These are phyloP conservation scores for Drosophila incognita DNA, from an alignment of 2,888 invertebrate species.

Conservation along the genomic window DNA sequence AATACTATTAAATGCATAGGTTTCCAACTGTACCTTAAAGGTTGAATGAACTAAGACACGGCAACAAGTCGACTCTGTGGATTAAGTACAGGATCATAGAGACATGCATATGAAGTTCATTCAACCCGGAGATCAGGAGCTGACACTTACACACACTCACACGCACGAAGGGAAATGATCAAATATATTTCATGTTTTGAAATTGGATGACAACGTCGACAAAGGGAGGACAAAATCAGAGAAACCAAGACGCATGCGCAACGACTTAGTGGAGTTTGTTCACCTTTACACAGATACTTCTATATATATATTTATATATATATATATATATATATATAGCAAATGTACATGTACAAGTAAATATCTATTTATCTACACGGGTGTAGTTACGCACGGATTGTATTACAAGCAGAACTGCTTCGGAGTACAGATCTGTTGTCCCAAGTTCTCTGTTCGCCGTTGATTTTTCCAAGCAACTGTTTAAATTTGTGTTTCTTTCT, in stretches of 20 bases:
- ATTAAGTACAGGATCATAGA: conserved; percentile 45
- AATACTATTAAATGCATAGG: not conserved
- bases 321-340: not conserved
- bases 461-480: conserved; percentile 79
- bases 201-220: conserved; percentile 65
- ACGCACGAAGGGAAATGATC: conserved; percentile 43
- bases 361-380: conserved; percentile 39
- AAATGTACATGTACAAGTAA: not conserved
- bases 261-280: conserved; percentile 62
- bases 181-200: conserved; percentile 75
- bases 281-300: conserved; percentile 57
- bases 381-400: conserved; percentile 77
- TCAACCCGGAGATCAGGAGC: conserved; percentile 51
- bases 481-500: conserved; percentile 65
- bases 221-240: conserved; percentile 45
- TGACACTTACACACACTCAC: not conserved
- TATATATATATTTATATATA: not conserved
- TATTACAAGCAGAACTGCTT: conserved; percentile 62
- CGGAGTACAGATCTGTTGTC: conserved; percentile 12
- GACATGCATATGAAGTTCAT: conserved; percentile 55
- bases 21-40: conserved; percentile 11
- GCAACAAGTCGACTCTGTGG: conserved; percentile 52
- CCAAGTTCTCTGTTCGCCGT: conserved; percentile 16
- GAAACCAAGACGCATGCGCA: conserved; percentile 57
- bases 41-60: conserved; percentile 44